Percentiles rank a stretch among this genome's conserved stretches.
These are phyloP conservation scores for Xiphorhynchus elegans DNA, from an alignment of 2,113 vertebrate genomes.

Conservation along the genomic window DNA sequence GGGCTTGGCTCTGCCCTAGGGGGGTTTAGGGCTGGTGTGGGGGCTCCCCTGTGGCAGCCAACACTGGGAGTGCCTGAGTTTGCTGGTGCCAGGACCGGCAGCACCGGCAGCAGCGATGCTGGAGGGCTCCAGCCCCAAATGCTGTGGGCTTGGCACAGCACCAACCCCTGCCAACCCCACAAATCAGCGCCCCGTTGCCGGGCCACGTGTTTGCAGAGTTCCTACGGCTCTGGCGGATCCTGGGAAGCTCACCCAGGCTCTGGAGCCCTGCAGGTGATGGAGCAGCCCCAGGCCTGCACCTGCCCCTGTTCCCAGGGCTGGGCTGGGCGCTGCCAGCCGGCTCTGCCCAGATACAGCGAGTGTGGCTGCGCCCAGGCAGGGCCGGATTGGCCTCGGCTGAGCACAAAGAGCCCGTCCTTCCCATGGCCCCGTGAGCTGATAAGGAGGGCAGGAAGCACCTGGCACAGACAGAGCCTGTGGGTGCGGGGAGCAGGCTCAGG, in stretches of 20 bases:
- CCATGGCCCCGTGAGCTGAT: neutral
- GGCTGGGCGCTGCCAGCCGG: constrained; percentile 19
- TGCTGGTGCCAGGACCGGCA: neutral
- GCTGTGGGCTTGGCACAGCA: neutral
- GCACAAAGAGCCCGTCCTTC: neutral
- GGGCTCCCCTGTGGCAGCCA: neutral
- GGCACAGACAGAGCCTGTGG: constrained; percentile 16
- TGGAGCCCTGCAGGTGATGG: accelerated
- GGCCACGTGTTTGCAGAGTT: neutral
- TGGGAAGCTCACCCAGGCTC: neutral
- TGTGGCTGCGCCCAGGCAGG: neutral
- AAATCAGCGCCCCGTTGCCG: neutral
- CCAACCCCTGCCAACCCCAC: neutral
- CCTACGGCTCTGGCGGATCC: neutral
- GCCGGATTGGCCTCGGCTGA: constrained; percentile 43
- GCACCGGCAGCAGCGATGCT: neutral
- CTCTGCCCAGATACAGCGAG: constrained; percentile 60
- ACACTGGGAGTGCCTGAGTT: neutral
- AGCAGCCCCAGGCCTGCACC: neutral
- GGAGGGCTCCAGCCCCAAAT: neutral
- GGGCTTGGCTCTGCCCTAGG: neutral
- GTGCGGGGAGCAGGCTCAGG: neutral
- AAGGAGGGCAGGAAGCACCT: constrained; percentile 75
- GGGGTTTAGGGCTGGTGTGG: neutral
- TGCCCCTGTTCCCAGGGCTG: neutral